phyloP scores from a whole-genome alignment of 2,888 invertebrate genomes.

The Oscheius sp. region DNA sequence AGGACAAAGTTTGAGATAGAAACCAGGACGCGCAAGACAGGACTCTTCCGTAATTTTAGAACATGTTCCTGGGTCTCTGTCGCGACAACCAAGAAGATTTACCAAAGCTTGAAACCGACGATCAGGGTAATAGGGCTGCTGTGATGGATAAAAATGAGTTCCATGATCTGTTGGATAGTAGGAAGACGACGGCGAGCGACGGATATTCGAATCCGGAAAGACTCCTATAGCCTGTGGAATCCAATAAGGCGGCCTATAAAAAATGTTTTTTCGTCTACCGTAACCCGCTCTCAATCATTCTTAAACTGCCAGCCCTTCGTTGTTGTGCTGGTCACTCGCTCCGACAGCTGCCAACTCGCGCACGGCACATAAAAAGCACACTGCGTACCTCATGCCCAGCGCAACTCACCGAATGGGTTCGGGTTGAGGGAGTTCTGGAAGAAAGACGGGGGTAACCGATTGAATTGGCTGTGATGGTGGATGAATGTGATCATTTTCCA shows the following conservation, averaged over 20 bases:
- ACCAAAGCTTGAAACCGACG: slow-evolving; percentile 15
- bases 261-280: slow-evolving; percentile 2
- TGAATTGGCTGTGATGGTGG: too few relatives aligned
- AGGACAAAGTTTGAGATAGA: slow-evolving; percentile 59
- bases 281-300: slow-evolving; percentile 3
- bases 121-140: slow-evolving; percentile 24
- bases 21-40: slow-evolving; percentile 57
- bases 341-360: slow-evolving; percentile 27
- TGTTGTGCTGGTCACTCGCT: slow-evolving; percentile 23
- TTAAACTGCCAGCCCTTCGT: slow-evolving; percentile 20
- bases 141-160: slow-evolving; percentile 8
- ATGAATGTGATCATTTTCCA: too few relatives aligned
- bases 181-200: slow-evolving; percentile 30
- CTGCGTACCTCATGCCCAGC: slow-evolving; percentile 10
- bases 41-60: slow-evolving; percentile 54
- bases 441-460: slow-evolving; percentile 4
- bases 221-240: background rate
- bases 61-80: slow-evolving; percentile 54
- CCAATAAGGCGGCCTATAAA: background rate
- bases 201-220: slow-evolving; percentile 24
- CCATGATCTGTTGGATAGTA: slow-evolving; percentile 22
- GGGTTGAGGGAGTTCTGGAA: slow-evolving; percentile 23
- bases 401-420: slow-evolving; percentile 7
- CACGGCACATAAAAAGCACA: slow-evolving; percentile 25
- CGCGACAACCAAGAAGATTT: slow-evolving; percentile 48